phyloP scores from a whole-genome alignment of 2,888 invertebrate genomes.

The Aspidiotus destructor region DNA sequence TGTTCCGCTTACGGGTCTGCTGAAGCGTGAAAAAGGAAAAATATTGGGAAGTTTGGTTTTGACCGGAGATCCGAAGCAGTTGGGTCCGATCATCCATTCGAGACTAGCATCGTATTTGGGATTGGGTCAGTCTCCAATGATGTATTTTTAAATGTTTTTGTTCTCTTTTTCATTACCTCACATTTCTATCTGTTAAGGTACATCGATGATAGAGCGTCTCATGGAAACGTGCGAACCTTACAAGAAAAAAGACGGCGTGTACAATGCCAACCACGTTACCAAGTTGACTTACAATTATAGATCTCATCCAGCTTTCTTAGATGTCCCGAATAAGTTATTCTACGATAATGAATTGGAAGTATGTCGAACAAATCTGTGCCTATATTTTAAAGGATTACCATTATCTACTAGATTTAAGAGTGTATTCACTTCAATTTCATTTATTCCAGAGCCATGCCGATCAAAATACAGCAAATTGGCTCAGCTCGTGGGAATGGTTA shows the following conservation, averaged over 20 bases:
- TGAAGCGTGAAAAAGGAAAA: constrained; percentile 37
- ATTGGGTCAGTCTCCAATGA: constrained; percentile 40
- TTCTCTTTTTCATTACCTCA: neutral
- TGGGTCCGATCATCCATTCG: constrained; percentile 54
- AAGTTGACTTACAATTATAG: constrained; percentile 16
- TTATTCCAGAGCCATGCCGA: constrained; percentile 12
- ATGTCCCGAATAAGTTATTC: constrained; percentile 11
- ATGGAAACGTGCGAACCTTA: constrained; percentile 1
- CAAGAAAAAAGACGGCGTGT: neutral
- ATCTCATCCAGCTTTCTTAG: constrained; percentile 8
- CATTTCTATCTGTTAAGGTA: neutral
- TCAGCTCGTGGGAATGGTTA: constrained; percentile 38
- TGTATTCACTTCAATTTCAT: neutral
- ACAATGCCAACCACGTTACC: neutral
- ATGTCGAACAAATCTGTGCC: neutral
- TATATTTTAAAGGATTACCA: neutral
- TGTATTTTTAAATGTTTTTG: neutral
- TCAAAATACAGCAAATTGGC: neutral
- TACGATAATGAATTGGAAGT: constrained; percentile 9
- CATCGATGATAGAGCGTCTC: constrained; percentile 13
- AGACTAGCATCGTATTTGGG: constrained; percentile 41
- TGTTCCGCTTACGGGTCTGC: constrained; percentile 48
- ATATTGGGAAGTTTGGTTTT: constrained; percentile 50
- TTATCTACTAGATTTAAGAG: too few species aligned
- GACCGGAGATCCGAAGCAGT: constrained; percentile 64